Percentiles rank a stretch among this genome's conserved stretches.
Evolutionary conservation across 2,888 invertebrate species (phyloP).

Genomic region (Papilio gigon): DNA sequence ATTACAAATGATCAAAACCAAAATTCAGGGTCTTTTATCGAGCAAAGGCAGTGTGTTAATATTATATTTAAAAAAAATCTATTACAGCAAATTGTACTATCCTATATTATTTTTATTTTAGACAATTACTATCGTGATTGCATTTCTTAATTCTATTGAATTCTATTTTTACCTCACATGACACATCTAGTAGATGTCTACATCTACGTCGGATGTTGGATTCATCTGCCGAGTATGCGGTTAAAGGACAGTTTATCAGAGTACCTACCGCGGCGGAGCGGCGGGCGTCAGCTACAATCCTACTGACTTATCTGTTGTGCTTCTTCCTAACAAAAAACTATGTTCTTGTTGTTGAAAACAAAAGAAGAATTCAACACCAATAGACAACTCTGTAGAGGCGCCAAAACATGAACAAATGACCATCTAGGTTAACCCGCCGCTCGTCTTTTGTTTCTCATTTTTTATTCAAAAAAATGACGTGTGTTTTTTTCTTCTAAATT

Average conservation of each 20-base stretch:
- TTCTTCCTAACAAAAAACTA: constrained; percentile 25
- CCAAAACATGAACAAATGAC: constrained; percentile 12
- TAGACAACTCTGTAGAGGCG: constrained; percentile 19
- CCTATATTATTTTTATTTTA: no score
- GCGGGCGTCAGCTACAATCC: constrained; percentile 49
- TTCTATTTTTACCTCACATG: not conserved
- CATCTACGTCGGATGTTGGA: constrained; percentile 66
- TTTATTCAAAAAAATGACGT: no score
- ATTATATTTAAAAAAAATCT: no score
- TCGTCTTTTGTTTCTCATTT: no score
- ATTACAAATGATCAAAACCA: no score
- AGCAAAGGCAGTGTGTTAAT: no score
- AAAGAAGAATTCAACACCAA: constrained; percentile 36
- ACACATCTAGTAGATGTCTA: constrained; percentile 47
- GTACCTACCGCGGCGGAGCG: constrained; percentile 51
- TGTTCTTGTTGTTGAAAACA: constrained; percentile 28
- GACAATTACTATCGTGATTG: not conserved
- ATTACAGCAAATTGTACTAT: no score
- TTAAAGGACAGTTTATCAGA: constrained; percentile 53
- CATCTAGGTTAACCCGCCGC: no score
- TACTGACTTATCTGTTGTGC: constrained; percentile 27
- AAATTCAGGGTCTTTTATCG: no score
- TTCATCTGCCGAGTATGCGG: constrained; percentile 73
- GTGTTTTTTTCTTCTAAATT: constrained; percentile 10
- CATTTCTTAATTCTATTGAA: not conserved